Conservation (phyloP, 2,888 invertebrate species). For the Oligia latruncula region DNA sequence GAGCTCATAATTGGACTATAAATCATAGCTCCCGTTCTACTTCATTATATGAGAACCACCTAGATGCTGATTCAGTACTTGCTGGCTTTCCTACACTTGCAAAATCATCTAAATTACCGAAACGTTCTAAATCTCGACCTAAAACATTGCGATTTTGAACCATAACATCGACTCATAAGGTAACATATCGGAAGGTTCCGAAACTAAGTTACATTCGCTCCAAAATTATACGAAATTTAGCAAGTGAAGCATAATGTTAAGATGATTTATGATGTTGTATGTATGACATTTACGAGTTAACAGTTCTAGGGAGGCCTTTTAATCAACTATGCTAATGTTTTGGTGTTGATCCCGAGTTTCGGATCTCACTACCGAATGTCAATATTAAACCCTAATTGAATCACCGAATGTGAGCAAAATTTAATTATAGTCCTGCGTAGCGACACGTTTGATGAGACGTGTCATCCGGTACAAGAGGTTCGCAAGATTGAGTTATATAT, state of each 20-base stretch:
- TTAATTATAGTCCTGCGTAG: slow-evolving; percentile 80
- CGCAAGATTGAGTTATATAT: slow-evolving; percentile 37
- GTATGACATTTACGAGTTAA: slow-evolving; percentile 89
- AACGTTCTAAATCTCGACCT: slow-evolving; percentile 65
- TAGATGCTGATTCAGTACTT: slow-evolving; percentile 86
- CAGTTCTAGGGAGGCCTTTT: slow-evolving; percentile 87
- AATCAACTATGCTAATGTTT: slow-evolving; percentile 89
- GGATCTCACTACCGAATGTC: slow-evolving; percentile 82
- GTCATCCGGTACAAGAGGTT: slow-evolving; percentile 32
- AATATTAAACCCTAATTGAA: slow-evolving; percentile 87
- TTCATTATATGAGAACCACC: slow-evolving; percentile 82
- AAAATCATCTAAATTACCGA: slow-evolving; percentile 69
- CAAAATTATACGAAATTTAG: slow-evolving; percentile 78
- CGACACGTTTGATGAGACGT: slow-evolving; percentile 67
- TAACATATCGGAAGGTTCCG: slow-evolving; percentile 58
- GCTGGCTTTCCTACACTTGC: slow-evolving; percentile 84
- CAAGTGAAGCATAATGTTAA: slow-evolving; percentile 87
- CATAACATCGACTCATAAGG: slow-evolving; percentile 62
- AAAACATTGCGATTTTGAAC: slow-evolving; percentile 61
- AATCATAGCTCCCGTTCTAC: slow-evolving; percentile 84
- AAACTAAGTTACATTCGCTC: slow-evolving; percentile 71
- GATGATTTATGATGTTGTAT: slow-evolving; percentile 89
- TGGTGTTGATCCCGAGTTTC: slow-evolving; percentile 82
- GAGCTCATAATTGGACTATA: slow-evolving; percentile 86
- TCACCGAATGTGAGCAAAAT: slow-evolving; percentile 83